Evolutionary conservation across 2,113 vertebrate genomes (phyloP).

Genomic region (Sebastes schlegelii): DNA sequence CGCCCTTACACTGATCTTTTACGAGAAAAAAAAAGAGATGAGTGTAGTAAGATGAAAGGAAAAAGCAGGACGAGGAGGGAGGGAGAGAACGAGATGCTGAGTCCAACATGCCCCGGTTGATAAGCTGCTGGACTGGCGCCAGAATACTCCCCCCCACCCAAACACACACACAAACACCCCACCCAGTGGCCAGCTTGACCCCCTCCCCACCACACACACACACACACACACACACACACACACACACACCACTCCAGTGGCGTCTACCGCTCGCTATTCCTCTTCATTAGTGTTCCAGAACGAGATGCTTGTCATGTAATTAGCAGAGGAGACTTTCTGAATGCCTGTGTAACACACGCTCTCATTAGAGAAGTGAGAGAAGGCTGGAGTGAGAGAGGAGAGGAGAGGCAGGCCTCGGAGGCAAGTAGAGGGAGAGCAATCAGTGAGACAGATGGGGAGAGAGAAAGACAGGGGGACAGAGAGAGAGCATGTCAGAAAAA

Average conservation of each 20-base stretch:
- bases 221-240: slow-evolving; percentile 6
- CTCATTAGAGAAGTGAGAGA: slow-evolving; percentile 74
- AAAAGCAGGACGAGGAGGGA: slow-evolving; percentile 42
- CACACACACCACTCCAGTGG: slow-evolving; percentile 61
- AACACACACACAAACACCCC: slow-evolving; percentile 46
- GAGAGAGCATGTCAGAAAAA: slow-evolving; percentile 13
- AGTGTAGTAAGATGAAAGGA: slow-evolving; percentile 56
- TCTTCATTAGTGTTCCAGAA: slow-evolving; percentile 82
- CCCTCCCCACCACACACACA: slow-evolving; percentile 14
- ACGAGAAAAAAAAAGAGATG: slow-evolving; percentile 15
- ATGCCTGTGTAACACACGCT: slow-evolving; percentile 68
- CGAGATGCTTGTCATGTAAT: slow-evolving; percentile 83
- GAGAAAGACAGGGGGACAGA: slow-evolving; percentile 4
- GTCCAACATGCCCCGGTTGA: slow-evolving; percentile 71
- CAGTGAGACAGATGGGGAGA: slow-evolving; percentile 11
- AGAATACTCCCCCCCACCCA: slow-evolving; percentile 46
- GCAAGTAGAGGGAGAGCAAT: slow-evolving; percentile 29
- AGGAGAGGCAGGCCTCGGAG: slow-evolving; percentile 47
- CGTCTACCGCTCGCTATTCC: slow-evolving; percentile 69
- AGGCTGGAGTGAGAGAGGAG: slow-evolving; percentile 40
- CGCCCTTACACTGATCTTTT: not conserved
- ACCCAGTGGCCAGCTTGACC: slow-evolving; percentile 60
- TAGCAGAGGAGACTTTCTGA: slow-evolving; percentile 76
- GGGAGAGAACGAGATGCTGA: slow-evolving; percentile 62
- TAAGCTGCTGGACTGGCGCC: slow-evolving; percentile 71